A percentile compares a stretch with the other conserved stretches of the same genome.
These are phyloP conservation scores for Manacus vitellinus DNA, from an alignment of 2,113 vertebrate species.

Conservation along the genomic window DNA sequence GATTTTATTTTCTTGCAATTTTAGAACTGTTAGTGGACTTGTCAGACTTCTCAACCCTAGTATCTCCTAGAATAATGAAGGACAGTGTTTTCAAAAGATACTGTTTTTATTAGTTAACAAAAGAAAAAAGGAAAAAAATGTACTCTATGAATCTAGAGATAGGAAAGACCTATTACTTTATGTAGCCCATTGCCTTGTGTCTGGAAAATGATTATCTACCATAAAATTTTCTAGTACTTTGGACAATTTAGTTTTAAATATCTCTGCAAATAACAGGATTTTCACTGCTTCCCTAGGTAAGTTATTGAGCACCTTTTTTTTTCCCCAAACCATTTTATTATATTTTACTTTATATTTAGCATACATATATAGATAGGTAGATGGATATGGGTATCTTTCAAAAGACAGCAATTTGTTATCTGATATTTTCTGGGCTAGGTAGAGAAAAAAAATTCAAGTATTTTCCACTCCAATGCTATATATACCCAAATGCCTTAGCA, in stretches of 20 bases:
- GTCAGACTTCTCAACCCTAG: neutral
- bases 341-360: neutral
- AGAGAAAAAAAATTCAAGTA: neutral
- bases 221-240: neutral
- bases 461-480: neutral
- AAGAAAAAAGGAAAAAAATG: neutral
- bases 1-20: neutral
- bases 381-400: neutral
- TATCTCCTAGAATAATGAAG: neutral
- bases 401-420: neutral
- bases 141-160: neutral
- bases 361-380: neutral
- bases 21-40: neutral
- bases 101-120: neutral
- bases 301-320: neutral
- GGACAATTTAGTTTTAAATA: slow-evolving; percentile 5
- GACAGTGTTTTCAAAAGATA: neutral
- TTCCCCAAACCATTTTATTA: neutral
- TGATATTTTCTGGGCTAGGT: neutral
- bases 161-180: neutral
- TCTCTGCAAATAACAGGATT: slow-evolving; percentile 1
- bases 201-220: neutral
- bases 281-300: neutral
- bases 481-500: neutral
- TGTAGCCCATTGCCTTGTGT: neutral